These are phyloP conservation scores for Leptocoma aspasia DNA, from an alignment of 2,113 vertebrate species.

Conservation along the genomic window DNA sequence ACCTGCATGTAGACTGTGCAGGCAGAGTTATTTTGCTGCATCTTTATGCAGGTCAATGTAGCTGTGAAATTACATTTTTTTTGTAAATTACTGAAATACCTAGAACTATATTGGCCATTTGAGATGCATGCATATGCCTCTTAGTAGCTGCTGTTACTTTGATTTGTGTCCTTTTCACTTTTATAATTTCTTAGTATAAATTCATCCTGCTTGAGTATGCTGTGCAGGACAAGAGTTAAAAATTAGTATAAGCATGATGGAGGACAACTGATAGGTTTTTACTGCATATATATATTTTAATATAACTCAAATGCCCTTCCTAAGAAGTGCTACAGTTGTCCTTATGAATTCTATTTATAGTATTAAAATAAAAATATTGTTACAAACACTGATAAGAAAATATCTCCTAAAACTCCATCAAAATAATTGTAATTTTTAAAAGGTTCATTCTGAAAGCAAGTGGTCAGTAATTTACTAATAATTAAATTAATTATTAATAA, in stretches of 20 bases:
- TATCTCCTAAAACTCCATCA: neutral
- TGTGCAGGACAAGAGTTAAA: neutral
- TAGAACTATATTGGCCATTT: neutral
- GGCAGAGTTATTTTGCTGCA: neutral
- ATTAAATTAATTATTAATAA: neutral
- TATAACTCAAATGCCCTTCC: neutral
- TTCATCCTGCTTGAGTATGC: neutral
- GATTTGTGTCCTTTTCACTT: constrained; percentile 26
- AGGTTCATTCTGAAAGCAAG: neutral
- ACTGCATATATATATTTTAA: constrained; percentile 17
- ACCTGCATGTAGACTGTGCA: neutral
- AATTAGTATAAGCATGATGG: constrained; percentile 12
- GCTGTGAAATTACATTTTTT: neutral
- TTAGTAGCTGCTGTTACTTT: neutral
- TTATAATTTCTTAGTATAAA: neutral
- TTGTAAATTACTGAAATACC: neutral
- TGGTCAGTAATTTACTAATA: neutral
- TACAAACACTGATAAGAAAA: neutral
- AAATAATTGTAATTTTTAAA: neutral
- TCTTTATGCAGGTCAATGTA: neutral
- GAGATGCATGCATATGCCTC: neutral
- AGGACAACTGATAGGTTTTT: constrained; percentile 1
- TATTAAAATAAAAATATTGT: neutral
- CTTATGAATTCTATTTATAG: neutral
- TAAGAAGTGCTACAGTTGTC: neutral